These are phyloP conservation scores for Oikopleura dioica DNA, from an alignment of 23 tunicate genomes.

Conservation along the genomic window DNA sequence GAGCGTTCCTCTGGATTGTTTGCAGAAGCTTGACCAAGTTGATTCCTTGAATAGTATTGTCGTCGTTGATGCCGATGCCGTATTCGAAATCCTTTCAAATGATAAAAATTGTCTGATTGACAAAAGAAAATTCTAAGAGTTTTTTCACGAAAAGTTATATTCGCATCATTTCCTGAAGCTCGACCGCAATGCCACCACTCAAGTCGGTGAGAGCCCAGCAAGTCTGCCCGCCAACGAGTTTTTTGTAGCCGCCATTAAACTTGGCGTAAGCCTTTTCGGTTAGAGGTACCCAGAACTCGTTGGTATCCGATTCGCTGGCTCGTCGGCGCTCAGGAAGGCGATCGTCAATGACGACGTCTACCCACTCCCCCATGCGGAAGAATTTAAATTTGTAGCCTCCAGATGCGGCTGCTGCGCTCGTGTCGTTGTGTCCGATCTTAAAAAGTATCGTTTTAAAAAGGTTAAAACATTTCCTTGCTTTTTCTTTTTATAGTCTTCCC, in stretches of 20 bases:
- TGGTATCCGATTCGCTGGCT: neutral
- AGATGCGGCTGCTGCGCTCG: neutral
- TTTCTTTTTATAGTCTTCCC: no score
- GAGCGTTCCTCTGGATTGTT: neutral
- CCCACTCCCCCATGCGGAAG: conserved; percentile 3
- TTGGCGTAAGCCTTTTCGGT: neutral
- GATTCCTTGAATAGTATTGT: no score
- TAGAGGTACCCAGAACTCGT: conserved; percentile 1
- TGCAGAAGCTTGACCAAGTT: no score
- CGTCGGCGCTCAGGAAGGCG: neutral
- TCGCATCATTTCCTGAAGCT: no score
- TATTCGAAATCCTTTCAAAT: no score
- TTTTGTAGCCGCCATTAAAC: neutral
- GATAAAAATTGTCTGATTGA: no score
- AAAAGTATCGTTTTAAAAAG: no score
- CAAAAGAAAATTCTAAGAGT: no score
- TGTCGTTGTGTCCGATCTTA: no score
- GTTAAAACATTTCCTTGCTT: no score
- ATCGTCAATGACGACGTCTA: conserved; percentile 7
- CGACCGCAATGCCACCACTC: neutral
- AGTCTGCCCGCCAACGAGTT: neutral
- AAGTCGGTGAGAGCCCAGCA: neutral
- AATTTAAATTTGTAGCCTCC: neutral
- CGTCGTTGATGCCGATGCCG: no score
- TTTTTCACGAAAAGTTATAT: no score